These are phyloP conservation scores for Sebastes flavidus DNA, from an alignment of 2,797 vertebrate species.

Conservation along the genomic window DNA sequence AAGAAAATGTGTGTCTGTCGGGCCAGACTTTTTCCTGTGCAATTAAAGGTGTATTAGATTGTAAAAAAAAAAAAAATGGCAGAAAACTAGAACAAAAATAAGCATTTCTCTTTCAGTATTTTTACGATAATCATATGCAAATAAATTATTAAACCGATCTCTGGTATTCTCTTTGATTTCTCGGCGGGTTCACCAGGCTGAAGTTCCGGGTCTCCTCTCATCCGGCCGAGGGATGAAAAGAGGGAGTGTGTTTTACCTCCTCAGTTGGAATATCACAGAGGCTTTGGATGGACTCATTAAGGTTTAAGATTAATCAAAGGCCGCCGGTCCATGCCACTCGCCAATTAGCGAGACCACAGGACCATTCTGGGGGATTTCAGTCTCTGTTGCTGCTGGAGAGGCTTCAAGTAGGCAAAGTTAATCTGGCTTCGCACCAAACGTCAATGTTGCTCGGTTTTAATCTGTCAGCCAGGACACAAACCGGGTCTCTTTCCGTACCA, in stretches of 20 bases:
- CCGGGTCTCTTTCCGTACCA: conserved; percentile 15
- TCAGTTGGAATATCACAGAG: conserved; percentile 71
- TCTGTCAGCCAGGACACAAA: conserved; percentile 59
- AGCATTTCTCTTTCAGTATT: conserved; percentile 83
- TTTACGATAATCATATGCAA: conserved; percentile 85
- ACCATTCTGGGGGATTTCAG: conserved; percentile 63
- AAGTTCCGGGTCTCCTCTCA: conserved; percentile 65
- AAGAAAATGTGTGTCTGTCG: conserved; percentile 70
- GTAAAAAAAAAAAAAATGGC: conserved; percentile 57
- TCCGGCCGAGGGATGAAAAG: conserved; percentile 61
- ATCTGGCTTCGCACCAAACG: conserved; percentile 69
- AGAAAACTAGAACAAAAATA: conserved; percentile 76
- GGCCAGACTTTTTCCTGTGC: conserved; percentile 72
- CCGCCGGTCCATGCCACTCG: conserved; percentile 25
- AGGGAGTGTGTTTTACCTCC: conserved; percentile 62
- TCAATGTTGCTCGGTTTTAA: conserved; percentile 62
- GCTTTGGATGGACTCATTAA: conserved; percentile 70
- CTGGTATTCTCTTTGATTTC: conserved; percentile 81
- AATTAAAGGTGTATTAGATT: conserved; percentile 81
- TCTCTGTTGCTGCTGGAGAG: conserved; percentile 57
- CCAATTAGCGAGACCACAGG: conserved; percentile 72
- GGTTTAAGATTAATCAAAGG: conserved; percentile 76
- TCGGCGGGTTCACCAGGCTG: conserved; percentile 65
- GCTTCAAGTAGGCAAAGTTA: conserved; percentile 71
- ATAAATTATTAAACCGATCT: conserved; percentile 83